Evolutionary conservation across 2,888 invertebrate genomes (phyloP).

Genomic region (Willowsia nigromaculata): DNA sequence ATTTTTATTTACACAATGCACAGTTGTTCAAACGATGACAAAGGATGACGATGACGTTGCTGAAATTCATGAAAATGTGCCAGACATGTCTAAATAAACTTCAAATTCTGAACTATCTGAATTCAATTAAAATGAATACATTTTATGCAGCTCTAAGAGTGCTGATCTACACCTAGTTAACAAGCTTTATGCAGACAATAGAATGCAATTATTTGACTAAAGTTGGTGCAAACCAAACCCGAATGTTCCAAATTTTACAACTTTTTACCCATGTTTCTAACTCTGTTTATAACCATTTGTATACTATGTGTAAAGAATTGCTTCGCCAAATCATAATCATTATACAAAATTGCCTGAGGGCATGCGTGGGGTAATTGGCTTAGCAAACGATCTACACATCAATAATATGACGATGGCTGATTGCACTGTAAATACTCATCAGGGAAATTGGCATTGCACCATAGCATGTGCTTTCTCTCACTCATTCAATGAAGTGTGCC

Average conservation of each 20-base stretch:
- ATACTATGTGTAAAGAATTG: no score
- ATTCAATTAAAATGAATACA: neutral
- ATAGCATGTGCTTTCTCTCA: neutral
- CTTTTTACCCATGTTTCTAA: no score
- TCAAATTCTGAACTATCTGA: neutral
- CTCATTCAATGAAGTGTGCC: neutral
- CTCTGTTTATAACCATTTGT: no score
- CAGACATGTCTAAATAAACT: neutral
- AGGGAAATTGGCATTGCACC: conserved; percentile 36
- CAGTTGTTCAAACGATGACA: conserved; percentile 68
- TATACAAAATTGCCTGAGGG: neutral
- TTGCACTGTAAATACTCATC: conserved; percentile 41
- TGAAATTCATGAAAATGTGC: conserved; percentile 8
- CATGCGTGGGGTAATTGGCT: conserved; percentile 12
- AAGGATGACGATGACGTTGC: conserved; percentile 53
- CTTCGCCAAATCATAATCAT: conserved; percentile 18
- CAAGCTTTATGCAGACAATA: neutral
- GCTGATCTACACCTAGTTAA: neutral
- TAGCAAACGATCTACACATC: neutral
- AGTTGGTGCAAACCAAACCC: no score
- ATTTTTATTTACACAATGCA: conserved; percentile 62
- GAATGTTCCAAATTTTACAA: no score
- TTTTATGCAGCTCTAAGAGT: neutral
- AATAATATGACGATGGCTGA: conserved; percentile 17
- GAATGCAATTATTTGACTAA: neutral